Evolutionary conservation across 2,888 invertebrate species (phyloP), one percentile per base, ranked within the genome.

Genomic region (Iselma pallidipennis): DNA sequence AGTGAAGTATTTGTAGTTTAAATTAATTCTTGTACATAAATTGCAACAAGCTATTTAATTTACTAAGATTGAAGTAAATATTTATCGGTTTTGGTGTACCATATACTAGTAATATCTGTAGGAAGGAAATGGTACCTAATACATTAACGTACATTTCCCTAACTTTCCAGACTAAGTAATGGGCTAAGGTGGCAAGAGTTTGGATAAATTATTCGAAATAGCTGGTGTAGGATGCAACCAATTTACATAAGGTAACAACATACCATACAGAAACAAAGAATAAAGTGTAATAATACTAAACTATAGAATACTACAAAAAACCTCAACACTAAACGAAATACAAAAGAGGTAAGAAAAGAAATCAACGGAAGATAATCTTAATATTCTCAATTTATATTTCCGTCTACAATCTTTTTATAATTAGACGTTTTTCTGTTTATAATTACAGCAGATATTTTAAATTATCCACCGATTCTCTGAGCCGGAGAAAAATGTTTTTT

Each of bases 211-310:
- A 62, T 58, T 45, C 61, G 61, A 26, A 62, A 58, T 50, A 42
- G 21, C 42, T 42, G n/a, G n/a, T n/a, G 42, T 21, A 42, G 21
- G 42, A 72, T 68, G 69, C 65, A 61, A 63, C 62, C 65, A 64
- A 71, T 72, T 72, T 72, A 70, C 72, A 72, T 72, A 64, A 65
- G 67, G 65, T 71, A 72, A 68, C 66, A 68, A 68, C 68, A 60
- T 63, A 62, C 66, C 63, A 61, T 64, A 66, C 65, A 54, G 31
- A 57, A 57, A 57, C 42, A 42, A 42, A 2, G 42, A 21, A n/a
- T n/a, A n/a, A 6, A 7, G 6, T 1, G 4, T 19, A 10, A 1
- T 2, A 42, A 9, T 6, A 29, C 3, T 29, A 29, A 29, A n/a
- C n/a, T 29, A 4, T 29, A 4, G 10, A 6, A 10, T 4, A 29